Evolutionary conservation across 2,888 invertebrate genomes (phyloP).

Genomic region (Ichneumoninae sp.): DNA sequence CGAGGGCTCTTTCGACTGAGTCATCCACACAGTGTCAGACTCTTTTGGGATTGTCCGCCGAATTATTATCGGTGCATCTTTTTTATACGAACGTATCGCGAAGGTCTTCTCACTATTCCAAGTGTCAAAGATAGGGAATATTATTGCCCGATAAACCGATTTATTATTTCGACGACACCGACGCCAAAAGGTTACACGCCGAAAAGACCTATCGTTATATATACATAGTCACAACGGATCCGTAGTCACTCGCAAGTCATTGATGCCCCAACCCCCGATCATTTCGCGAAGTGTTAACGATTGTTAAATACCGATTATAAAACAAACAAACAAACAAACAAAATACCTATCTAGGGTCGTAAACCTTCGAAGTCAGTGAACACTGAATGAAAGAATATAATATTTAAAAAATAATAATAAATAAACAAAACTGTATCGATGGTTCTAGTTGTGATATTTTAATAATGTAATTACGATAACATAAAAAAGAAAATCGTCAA

Average conservation of each 20-base stretch:
- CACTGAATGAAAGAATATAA: slow-evolving; percentile 48
- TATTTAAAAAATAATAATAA: neutral
- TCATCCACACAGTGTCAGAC: neutral
- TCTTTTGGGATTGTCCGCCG: neutral
- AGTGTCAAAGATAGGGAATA: slow-evolving; percentile 21
- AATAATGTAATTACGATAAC: slow-evolving; percentile 72
- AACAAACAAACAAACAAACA: slow-evolving; percentile 53
- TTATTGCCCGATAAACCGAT: neutral
- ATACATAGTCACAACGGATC: slow-evolving; percentile 17
- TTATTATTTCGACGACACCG: slow-evolving; percentile 18
- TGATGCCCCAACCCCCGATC: slow-evolving; percentile 65
- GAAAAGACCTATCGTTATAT: slow-evolving; percentile 37
- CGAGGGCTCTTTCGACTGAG: neutral
- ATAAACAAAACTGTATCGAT: slow-evolving; percentile 79
- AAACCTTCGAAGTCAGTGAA: slow-evolving; percentile 45
- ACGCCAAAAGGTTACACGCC: slow-evolving; percentile 19
- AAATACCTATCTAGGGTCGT: slow-evolving; percentile 36
- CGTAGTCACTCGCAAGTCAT: slow-evolving; percentile 72
- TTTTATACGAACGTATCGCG: slow-evolving; percentile 1
- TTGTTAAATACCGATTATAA: slow-evolving; percentile 62
- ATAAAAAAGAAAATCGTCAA: slow-evolving; percentile 73
- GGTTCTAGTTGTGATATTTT: slow-evolving; percentile 84
- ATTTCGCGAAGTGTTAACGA: slow-evolving; percentile 68
- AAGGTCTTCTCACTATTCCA: slow-evolving; percentile 55
- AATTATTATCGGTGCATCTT: neutral